These are phyloP conservation scores for Henicopernis longicauda DNA, from an alignment of 2,113 vertebrate genomes.

Conservation along the genomic window DNA sequence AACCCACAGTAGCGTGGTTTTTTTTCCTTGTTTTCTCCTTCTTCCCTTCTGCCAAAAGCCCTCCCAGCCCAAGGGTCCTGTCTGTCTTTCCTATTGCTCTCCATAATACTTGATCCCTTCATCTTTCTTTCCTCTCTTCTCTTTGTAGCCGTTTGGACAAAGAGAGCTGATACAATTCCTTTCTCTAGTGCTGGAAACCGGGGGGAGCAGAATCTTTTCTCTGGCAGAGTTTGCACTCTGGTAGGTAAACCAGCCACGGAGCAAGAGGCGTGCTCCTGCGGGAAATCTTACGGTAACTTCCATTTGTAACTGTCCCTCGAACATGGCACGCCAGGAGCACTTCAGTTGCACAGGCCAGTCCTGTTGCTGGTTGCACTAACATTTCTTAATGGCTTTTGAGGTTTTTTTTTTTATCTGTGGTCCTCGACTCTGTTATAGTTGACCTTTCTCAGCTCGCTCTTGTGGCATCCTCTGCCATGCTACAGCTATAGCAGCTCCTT, in stretches of 20 bases:
- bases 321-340: accelerated
- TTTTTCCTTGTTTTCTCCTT: not conserved
- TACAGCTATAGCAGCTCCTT: not conserved
- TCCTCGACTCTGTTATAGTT: not conserved
- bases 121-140: not conserved
- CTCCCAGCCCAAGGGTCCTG: not conserved
- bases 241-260: not conserved
- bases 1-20: not conserved
- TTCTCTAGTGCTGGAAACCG: not conserved
- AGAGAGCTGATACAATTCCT: not conserved
- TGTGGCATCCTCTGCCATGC: not conserved
- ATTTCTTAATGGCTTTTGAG: not conserved
- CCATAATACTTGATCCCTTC: not conserved
- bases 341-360: not conserved
- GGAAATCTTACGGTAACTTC: not conserved
- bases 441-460: not conserved
- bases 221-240: not conserved
- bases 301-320: not conserved
- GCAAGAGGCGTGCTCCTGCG: not conserved
- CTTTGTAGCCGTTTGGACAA: not conserved
- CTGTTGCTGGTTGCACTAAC: not conserved
- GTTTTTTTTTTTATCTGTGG: not conserved
- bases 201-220: not conserved
- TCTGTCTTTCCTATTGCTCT: not conserved
- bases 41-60: not conserved